Evolutionary conservation across 2,113 vertebrate genomes (phyloP).

Genomic region (Microcebus murinus): DNA sequence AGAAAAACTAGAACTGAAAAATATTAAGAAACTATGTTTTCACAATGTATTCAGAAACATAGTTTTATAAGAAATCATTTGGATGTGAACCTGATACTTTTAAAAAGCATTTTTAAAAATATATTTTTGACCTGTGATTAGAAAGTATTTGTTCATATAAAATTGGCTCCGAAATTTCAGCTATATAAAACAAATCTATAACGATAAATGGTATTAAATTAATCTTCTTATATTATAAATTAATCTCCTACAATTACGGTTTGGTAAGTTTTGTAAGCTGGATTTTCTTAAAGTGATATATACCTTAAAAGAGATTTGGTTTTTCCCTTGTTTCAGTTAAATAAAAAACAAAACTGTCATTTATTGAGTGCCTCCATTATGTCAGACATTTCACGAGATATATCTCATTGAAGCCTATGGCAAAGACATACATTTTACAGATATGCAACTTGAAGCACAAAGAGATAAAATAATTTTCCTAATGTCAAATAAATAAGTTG

Average conservation of each 20-base stretch:
- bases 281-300: slow-evolving; percentile 3
- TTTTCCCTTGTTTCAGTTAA: slow-evolving; percentile 21
- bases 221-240: not conserved
- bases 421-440: not conserved
- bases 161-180: not conserved
- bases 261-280: not conserved
- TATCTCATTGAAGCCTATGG: not conserved
- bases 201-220: not conserved
- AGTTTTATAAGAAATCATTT: slow-evolving; percentile 22
- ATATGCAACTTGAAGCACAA: not conserved
- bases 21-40: not conserved
- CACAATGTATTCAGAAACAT: not conserved
- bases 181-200: not conserved
- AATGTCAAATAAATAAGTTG: not conserved
- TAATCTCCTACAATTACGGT: not conserved
- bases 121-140: not conserved
- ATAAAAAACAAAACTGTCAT: not conserved
- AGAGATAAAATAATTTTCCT: slow-evolving; percentile 22
- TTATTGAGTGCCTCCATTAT: not conserved
- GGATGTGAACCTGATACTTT: not conserved
- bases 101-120: not conserved
- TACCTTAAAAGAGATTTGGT: slow-evolving; percentile 13
- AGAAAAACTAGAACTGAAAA: slow-evolving; percentile 54
- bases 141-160: not conserved
- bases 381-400: not conserved